Conservation (phyloP, 2,797 vertebrate species). For the Sylvia borin region DNA sequence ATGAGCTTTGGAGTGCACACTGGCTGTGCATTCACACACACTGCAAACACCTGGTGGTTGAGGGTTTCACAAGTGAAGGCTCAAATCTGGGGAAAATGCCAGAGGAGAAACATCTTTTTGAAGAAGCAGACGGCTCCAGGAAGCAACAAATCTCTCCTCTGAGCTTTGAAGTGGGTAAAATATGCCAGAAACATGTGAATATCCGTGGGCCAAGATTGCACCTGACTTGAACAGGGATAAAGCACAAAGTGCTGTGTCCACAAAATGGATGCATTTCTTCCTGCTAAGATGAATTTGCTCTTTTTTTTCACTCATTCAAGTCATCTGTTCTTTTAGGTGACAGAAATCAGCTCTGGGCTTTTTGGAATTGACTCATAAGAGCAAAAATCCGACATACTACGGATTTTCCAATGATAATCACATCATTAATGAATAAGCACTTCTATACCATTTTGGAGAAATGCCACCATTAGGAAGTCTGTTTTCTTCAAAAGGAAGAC, state of each 20-base stretch:
- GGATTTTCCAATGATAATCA: neutral
- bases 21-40: neutral
- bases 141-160: neutral
- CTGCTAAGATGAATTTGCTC: neutral
- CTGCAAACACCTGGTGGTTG: neutral
- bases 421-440: neutral
- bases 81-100: neutral
- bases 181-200: fast-evolving
- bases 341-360: neutral
- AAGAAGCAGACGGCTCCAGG: neutral
- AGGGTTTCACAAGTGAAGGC: neutral
- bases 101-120: neutral
- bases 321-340: neutral
- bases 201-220: neutral
- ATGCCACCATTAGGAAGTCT: constrained; percentile 20
- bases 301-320: neutral
- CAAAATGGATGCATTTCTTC: neutral
- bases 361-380: neutral
- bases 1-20: fast-evolving
- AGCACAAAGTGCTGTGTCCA: neutral
- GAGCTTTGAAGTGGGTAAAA: neutral
- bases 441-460: constrained; percentile 33
- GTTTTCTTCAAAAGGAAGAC: constrained; percentile 9
- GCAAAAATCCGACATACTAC: neutral
- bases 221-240: neutral